phyloP scores from a whole-genome alignment of 2,113 vertebrate species.

The Corvus cornix region DNA sequence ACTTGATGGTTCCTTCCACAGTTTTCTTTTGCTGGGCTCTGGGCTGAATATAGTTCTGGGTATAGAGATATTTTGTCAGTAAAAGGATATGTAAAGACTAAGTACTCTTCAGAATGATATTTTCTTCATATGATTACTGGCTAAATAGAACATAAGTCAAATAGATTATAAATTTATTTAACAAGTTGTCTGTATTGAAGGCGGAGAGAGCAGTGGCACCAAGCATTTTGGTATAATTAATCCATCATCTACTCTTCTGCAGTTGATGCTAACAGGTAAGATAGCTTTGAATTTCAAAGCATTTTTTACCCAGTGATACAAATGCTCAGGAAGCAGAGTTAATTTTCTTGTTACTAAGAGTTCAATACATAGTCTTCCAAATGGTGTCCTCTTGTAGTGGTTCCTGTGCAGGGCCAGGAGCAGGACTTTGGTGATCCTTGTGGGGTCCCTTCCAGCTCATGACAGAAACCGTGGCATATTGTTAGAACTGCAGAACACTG shows the following conservation, averaged over 20 bases:
- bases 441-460: neutral
- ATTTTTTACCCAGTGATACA: neutral
- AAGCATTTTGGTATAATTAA: neutral
- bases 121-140: neutral
- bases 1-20: neutral
- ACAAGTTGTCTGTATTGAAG: neutral
- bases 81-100: neutral
- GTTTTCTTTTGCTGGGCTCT: neutral
- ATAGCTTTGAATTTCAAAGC: neutral
- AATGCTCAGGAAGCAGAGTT: neutral
- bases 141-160: neutral
- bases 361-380: neutral
- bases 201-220: neutral
- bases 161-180: neutral
- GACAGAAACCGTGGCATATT: neutral
- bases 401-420: neutral
- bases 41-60: neutral
- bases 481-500: neutral
- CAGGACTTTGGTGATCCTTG: neutral
- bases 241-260: conserved; percentile 51
- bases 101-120: neutral
- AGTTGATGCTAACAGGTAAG: conserved; percentile 62
- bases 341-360: neutral
- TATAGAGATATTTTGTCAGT: neutral
- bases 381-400: neutral